Conservation (phyloP, 2,113 vertebrate species). For the Megalops atlanticus region DNA sequence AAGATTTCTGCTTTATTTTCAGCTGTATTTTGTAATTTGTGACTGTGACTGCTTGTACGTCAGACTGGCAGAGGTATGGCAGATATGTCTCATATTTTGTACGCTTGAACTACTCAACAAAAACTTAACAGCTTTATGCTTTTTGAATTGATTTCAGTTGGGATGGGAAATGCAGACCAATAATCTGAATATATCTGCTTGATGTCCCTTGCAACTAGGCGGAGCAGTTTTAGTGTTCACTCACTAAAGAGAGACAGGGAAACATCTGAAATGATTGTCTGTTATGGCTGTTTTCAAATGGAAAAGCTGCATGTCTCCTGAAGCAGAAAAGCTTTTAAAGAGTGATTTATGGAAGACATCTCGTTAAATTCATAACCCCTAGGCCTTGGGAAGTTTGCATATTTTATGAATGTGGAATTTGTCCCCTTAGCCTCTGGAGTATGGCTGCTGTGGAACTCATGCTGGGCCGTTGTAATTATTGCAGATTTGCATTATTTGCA, state of each 20-base stretch:
- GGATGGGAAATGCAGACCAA: no score
- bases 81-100: no score
- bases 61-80: no score
- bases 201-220: neutral
- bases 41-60: no score
- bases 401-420: slow-evolving; percentile 2
- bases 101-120: no score
- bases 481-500: neutral
- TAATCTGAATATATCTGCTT: no score
- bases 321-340: neutral
- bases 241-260: no score
- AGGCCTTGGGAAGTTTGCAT: neutral
- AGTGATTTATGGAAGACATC: neutral
- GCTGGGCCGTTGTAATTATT: neutral
- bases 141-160: no score
- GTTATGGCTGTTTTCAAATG: neutral
- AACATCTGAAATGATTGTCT: no score
- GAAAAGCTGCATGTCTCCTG: neutral
- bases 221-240: neutral
- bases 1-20: no score
- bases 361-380: neutral
- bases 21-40: no score
- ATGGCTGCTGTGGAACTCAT: neutral
- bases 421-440: slow-evolving; percentile 1
- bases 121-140: no score